These are phyloP conservation scores for Ceuthmochares aereus DNA, from an alignment of 2,113 vertebrate genomes.

Conservation along the genomic window DNA sequence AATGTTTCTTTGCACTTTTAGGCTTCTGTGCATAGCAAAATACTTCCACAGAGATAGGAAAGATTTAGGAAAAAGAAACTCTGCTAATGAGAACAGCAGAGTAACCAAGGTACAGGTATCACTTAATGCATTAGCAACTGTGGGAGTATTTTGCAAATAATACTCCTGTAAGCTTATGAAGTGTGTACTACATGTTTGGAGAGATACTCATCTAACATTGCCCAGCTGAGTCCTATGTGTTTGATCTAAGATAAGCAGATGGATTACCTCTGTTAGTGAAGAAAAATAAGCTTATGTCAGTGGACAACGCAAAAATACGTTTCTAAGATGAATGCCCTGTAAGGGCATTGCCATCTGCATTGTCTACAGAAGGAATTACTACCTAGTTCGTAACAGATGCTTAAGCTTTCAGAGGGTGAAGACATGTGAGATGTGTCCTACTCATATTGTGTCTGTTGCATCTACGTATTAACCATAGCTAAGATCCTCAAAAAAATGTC, in stretches of 20 bases:
- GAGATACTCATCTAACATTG: background rate
- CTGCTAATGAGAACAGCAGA: background rate
- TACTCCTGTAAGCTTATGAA: background rate
- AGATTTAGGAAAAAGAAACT: background rate
- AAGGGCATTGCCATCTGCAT: no score
- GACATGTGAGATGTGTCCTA: background rate
- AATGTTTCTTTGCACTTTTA: background rate
- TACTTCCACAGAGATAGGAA: background rate
- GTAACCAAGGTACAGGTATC: background rate
- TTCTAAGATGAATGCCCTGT: no score
- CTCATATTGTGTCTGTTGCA: background rate
- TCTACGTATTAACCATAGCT: background rate
- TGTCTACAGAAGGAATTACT: background rate
- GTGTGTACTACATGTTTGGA: background rate
- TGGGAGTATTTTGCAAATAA: background rate
- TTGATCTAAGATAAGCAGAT: background rate
- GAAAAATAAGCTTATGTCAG: background rate
- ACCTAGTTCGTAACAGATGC: background rate
- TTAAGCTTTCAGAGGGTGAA: background rate
- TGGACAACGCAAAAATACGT: background rate
- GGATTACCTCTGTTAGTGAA: background rate
- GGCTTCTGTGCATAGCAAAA: background rate
- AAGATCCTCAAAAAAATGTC: background rate
- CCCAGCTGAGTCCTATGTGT: background rate
- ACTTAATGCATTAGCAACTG: background rate